A percentile compares a stretch with the other conserved stretches of the same genome.
These are phyloP conservation scores for Pinna nobilis DNA, from an alignment of 1,140 invertebrate genomes.

Conservation along the genomic window DNA sequence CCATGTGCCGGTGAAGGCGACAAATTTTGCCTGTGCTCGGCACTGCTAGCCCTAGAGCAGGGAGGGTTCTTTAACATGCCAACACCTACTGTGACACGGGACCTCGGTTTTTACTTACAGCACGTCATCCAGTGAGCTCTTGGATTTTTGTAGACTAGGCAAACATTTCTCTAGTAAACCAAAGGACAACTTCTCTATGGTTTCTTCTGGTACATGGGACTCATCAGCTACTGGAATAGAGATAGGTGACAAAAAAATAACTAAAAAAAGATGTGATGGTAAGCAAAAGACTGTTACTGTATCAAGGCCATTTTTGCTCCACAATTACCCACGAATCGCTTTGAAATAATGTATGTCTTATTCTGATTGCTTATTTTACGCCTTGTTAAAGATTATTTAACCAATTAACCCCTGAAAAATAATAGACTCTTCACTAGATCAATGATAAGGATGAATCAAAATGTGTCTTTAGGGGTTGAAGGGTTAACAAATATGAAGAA, in stretches of 20 bases:
- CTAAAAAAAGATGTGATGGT: too few species aligned
- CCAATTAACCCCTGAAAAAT: too few species aligned
- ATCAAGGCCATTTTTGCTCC: too few species aligned
- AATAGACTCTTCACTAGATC: too few species aligned
- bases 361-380: background rate
- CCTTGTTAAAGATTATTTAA: background rate
- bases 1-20: too few species aligned
- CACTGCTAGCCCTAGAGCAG: background rate
- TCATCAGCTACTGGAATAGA: background rate
- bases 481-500: too few species aligned
- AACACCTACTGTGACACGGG: background rate
- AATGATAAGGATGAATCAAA: too few species aligned
- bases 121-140: constrained; percentile 56
- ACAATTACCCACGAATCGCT: too few species aligned
- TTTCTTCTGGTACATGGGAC: background rate
- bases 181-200: constrained; percentile 51
- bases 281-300: too few species aligned
- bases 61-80: background rate
- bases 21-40: too few species aligned
- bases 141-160: constrained; percentile 58
- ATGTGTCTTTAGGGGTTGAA: too few species aligned
- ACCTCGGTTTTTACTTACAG: constrained; percentile 43
- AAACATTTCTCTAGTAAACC: constrained; percentile 54
- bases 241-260: too few species aligned
- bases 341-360: background rate